Conservation (phyloP, 2,888 invertebrate species). For the Dioctria linearis region DNA sequence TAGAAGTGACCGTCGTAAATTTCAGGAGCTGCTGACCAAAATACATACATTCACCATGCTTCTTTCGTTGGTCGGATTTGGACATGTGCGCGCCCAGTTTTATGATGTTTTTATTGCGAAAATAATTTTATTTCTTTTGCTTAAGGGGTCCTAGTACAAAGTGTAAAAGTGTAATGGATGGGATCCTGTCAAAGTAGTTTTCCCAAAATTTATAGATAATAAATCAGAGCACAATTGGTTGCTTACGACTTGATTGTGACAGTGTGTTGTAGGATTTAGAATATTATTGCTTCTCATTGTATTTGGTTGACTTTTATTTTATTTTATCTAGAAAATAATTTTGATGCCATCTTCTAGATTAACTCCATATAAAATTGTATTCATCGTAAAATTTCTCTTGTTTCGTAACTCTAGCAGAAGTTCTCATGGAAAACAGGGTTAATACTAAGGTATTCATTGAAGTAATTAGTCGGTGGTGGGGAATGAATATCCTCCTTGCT, state of each 20-base stretch:
- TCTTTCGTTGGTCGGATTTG: not conserved
- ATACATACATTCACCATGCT: conserved; percentile 5
- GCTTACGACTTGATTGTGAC: conserved; percentile 31
- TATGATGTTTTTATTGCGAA: conserved; percentile 12
- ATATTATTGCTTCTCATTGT: too few species aligned
- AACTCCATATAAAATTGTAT: too few species aligned
- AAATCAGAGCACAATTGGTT: conserved; percentile 26
- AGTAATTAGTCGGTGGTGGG: too few species aligned
- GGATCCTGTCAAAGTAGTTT: conserved; percentile 10
- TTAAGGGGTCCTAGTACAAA: not conserved
- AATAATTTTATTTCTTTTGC: conserved; percentile 29
- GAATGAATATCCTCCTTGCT: too few species aligned
- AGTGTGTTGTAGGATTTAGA: too few species aligned
- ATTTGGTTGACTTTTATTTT: too few species aligned
- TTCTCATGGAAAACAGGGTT: too few species aligned
- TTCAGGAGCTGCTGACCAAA: conserved; percentile 32
- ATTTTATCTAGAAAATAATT: too few species aligned
- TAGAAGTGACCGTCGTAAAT: conserved; percentile 24
- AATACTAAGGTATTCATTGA: too few species aligned
- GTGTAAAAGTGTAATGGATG: not conserved
- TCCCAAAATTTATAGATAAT: conserved; percentile 32
- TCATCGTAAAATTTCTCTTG: too few species aligned
- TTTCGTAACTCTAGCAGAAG: too few species aligned
- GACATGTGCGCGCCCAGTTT: conserved; percentile 5
- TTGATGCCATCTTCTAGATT: too few species aligned